Evolutionary conservation across 2,888 invertebrate genomes (phyloP).

Genomic region (Schizotus pectinicornis): DNA sequence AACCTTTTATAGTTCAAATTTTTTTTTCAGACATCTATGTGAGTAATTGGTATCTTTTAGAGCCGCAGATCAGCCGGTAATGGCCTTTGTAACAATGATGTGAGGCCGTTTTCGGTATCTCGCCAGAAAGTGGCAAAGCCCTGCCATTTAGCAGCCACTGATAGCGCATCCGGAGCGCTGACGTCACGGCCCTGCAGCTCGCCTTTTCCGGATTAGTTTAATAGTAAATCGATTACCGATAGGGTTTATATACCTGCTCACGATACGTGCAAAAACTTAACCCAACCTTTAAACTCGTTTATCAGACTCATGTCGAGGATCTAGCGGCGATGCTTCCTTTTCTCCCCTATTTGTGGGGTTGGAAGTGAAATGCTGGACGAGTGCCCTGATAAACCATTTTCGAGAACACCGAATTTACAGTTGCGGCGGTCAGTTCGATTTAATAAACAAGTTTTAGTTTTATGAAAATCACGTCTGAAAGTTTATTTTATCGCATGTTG

Average conservation of each 20-base stretch:
- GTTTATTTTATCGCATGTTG: too few species aligned
- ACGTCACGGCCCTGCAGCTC: conserved; percentile 29
- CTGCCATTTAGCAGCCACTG: conserved; percentile 3
- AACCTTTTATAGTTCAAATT: too few species aligned
- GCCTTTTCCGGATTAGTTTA: conserved; percentile 42
- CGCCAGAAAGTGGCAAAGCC: conserved; percentile 13
- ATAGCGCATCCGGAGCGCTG: conserved; percentile 30
- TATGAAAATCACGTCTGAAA: too few species aligned
- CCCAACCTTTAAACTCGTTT: conserved; percentile 22
- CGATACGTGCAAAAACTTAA: conserved; percentile 27
- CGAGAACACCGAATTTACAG: too few species aligned
- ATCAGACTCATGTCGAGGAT: conserved; percentile 23
- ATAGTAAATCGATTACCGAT: conserved; percentile 38
- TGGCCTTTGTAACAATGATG: conserved; percentile 1
- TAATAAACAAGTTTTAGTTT: too few species aligned
- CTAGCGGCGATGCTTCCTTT: conserved; percentile 13
- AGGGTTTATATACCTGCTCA: conserved; percentile 27
- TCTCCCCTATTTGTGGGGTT: conserved; percentile 6
- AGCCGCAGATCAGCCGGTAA: too few species aligned
- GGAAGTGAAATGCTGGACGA: conserved; percentile 12
- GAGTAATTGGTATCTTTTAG: too few species aligned
- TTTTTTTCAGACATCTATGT: too few species aligned
- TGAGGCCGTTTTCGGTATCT: conserved; percentile 5
- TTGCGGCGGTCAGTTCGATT: too few species aligned
- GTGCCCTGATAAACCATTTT: conserved; percentile 15